Base-by-base conservation (phyloP, 64 coral and sea anemone genomes). In the Montipora sp. region DNA sequence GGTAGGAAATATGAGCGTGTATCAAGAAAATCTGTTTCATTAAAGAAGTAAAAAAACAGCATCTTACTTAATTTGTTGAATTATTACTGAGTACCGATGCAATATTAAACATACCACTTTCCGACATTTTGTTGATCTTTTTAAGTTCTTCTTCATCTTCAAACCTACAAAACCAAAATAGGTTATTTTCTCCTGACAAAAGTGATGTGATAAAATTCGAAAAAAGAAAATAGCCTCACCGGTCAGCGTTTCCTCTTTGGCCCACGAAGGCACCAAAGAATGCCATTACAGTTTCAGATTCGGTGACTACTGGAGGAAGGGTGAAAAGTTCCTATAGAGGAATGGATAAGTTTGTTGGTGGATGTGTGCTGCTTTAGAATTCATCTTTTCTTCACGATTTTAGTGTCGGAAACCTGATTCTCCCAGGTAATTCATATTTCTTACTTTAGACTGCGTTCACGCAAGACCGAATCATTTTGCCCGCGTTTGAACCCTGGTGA, bases 91-190 rank as follows among this genome's bases (percentile, higher is more conserved):
- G 21, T 36, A 69, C 47, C 1, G 6, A 18, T 70, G 13, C 9
- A 5, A 13, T 19, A 3, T 48, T 47, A 5, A 12, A 67, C 81
- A 13, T 71, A 85, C 82, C 82, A 9, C 65, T 72, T 71, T 85
- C 63, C 8, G 82, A 59, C 44, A 24, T 63, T 85, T 70, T 85
- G 4, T 19, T 70, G 7, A 49, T 47, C 46, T 50, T 85, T n/a
- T 85, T 85, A 8, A 85, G 45, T 67, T 85, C 14, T 14, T 82
- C 82, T 72, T 85, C 82, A 1, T 85, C 36, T 20, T 48, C 18
- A 9, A 65, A 70, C 65, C 82, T 85, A 9, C 4, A 50, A 46
- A 2, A 22, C 49, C 11, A 51, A 71, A 22, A 21, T 50, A 8
- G 4, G 2, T 83, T 10, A 20, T 71, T 66, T 48, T 15, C 23